phyloP scores from a whole-genome alignment of 2,888 invertebrate genomes.

The Psylliodes chrysocephalus region DNA sequence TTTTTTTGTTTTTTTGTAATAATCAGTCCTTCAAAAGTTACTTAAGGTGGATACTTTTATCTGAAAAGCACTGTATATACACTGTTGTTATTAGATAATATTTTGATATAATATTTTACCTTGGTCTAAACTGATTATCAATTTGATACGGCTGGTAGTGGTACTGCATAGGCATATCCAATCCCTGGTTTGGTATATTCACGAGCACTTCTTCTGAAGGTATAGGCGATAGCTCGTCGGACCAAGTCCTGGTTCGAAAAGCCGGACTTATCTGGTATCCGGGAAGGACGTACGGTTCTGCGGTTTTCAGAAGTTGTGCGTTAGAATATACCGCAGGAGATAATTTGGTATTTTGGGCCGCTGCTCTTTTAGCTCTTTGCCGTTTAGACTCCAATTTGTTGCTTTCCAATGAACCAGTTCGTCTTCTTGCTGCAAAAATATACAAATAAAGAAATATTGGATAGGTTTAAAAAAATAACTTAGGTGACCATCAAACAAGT shows the following conservation, averaged over 20 bases:
- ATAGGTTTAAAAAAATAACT: too few relatives aligned
- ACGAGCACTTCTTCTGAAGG: background rate
- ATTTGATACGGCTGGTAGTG: background rate
- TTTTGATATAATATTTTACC: too few relatives aligned
- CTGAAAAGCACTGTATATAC: too few relatives aligned
- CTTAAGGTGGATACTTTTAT: too few relatives aligned
- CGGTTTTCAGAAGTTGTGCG: too few relatives aligned
- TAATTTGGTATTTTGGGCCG: background rate
- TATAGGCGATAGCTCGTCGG: background rate
- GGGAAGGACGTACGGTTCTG: background rate
- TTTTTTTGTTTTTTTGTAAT: too few relatives aligned
- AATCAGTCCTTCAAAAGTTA: too few relatives aligned
- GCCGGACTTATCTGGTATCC: background rate
- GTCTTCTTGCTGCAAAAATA: conserved; percentile 6
- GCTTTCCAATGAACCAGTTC: background rate
- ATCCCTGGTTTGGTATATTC: background rate
- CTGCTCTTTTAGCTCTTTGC: background rate
- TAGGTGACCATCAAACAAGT: too few relatives aligned
- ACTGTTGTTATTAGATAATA: too few relatives aligned
- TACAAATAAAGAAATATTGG: too few relatives aligned
- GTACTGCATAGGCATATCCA: background rate
- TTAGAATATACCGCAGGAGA: too few relatives aligned
- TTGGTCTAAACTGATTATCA: background rate
- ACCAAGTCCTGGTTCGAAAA: conserved; percentile 8
- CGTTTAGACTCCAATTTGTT: background rate